phyloP scores from a whole-genome alignment of 2,888 invertebrate species.

The Dasypogon diadema region DNA sequence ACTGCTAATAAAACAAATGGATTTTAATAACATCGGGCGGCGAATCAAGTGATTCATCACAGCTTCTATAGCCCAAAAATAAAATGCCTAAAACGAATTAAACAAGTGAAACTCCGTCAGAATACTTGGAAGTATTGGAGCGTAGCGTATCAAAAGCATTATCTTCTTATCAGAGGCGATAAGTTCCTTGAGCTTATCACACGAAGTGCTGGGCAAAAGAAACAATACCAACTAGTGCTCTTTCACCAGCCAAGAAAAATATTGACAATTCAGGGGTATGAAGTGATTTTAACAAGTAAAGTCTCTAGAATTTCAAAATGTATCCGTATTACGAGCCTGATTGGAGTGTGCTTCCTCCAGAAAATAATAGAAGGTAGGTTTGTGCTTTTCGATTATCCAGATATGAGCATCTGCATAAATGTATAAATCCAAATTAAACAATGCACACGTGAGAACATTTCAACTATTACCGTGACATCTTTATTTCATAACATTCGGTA shows the following conservation, averaged over 20 bases:
- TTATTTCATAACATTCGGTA: neutral
- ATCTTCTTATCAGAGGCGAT: neutral
- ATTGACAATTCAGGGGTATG: neutral
- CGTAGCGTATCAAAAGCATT: neutral
- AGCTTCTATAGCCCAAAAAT: too few relatives aligned
- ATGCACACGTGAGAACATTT: neutral
- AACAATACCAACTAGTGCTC: neutral
- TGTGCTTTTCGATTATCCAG: too few relatives aligned
- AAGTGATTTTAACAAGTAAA: neutral
- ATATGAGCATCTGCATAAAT: too few relatives aligned
- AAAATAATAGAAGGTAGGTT: constrained; percentile 84
- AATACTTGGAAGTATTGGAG: neutral
- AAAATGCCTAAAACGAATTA: too few relatives aligned
- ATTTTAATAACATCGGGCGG: too few relatives aligned
- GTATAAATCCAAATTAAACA: too few relatives aligned
- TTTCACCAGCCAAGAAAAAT: neutral
- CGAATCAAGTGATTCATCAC: too few relatives aligned
- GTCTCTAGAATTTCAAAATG: constrained; percentile 1
- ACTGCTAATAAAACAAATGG: too few relatives aligned
- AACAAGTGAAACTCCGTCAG: too few relatives aligned
- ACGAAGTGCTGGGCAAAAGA: neutral
- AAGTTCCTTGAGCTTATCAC: neutral
- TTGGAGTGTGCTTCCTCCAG: constrained; percentile 87
- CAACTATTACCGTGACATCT: neutral
- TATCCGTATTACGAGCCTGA: constrained; percentile 67